These are phyloP conservation scores for Spodoptera litura DNA, from an alignment of 1,140 invertebrate genomes.

Conservation along the genomic window DNA sequence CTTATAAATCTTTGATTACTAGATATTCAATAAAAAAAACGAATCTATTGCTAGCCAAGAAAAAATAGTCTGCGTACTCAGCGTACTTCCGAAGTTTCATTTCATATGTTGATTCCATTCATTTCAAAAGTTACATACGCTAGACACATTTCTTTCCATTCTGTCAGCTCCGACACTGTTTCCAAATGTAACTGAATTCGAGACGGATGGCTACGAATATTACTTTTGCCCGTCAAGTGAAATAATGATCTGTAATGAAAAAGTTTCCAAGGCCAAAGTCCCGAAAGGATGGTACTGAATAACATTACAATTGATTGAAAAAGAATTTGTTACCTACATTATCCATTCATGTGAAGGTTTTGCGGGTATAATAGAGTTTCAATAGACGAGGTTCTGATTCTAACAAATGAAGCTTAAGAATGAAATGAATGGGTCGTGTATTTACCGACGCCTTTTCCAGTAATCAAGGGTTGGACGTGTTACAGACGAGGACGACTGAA, in stretches of 20 bases:
- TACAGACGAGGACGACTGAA: background rate
- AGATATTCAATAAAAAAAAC: too few relatives aligned
- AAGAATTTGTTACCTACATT: conserved; percentile 17
- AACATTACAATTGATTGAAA: conserved; percentile 12
- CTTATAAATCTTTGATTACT: too few relatives aligned
- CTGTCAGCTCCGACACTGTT: background rate
- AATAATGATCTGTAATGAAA: conserved; percentile 33
- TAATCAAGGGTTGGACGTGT: background rate
- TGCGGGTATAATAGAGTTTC: background rate
- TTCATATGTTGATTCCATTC: background rate
- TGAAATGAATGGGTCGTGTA: conserved; percentile 6
- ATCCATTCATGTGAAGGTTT: conserved; percentile 5
- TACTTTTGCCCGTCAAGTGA: conserved; percentile 17
- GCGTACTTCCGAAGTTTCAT: background rate
- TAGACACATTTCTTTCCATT: background rate
- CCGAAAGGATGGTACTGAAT: background rate
- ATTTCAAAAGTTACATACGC: background rate
- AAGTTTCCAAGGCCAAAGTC: background rate
- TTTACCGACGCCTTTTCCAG: background rate
- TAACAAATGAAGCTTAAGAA: conserved; percentile 21
- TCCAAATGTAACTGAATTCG: background rate
- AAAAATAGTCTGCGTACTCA: background rate
- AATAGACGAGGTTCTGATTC: background rate
- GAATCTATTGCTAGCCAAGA: background rate
- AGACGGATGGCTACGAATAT: conserved; percentile 15